Evolutionary conservation across 2,797 vertebrate genomes (phyloP), one percentile per base, ranked within the genome.

Genomic region (Sebastes oblongus): DNA sequence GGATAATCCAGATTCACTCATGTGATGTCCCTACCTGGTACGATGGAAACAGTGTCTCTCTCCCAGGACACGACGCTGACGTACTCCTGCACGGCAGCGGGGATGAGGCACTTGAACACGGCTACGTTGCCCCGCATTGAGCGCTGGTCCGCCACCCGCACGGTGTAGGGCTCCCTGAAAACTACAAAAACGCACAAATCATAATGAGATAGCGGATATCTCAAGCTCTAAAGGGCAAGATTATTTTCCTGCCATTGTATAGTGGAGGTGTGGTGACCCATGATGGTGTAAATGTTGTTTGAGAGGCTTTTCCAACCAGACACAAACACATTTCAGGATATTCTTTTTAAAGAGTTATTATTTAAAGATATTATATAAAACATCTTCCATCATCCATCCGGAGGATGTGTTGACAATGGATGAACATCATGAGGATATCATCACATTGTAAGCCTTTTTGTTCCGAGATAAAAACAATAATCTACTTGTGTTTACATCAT

Each of bases 41-140:
- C 91, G 90, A 99, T 98, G 94, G 98, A 98, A 80, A 99, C 97
- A 0, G 98, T 99, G 96, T 99, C 98, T 94, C 97, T 98, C 93
- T 99, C 98, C 98, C 98, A 99, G 94, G 98, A 99, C 90, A 99
- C 97, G 20, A 99, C 98, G 11, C 97, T 99, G 95, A 99, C 97
- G 0, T 99, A 99, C 96, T 99, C 98, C 97, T 99, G 98, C 96
- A 99, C 97, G 68, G 97, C 98, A 20, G 97, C 96, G 76, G 98
- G 98, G 95, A 99, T 99, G 97, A 99, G 98, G 98, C 98, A 99
- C 98, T 99, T 99, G 96, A 99, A 99, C 89, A 99, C 98, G 84
- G 98, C 98, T 94, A 98, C 98, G 90, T 98, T 99, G 92, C 98
- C 97, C 95, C 98, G 97, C 98, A 99, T 99, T 75, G 97, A 97